Conservation (phyloP, 2,888 invertebrate genomes). For the Amblyteles armatorius region DNA sequence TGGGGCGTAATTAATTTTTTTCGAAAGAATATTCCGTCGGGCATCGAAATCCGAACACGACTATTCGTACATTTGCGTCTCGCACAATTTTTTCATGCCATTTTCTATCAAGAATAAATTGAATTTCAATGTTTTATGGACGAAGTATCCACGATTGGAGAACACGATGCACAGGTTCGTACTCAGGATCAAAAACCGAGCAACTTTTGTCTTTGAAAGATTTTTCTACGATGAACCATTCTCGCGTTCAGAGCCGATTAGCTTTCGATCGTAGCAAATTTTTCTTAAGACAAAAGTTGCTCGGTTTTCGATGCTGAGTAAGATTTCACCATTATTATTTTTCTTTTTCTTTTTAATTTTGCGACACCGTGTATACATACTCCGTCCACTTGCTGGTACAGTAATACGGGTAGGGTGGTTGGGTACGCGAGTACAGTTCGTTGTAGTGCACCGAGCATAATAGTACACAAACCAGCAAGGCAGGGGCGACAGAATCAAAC, state of each 20-base stretch:
- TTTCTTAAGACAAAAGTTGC: neutral
- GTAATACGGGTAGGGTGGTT: conserved; percentile 10
- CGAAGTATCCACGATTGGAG: neutral
- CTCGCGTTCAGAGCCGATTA: neutral
- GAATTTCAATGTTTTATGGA: too few relatives aligned
- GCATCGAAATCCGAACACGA: too few relatives aligned
- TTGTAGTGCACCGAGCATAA: conserved; percentile 4
- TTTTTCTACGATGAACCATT: neutral
- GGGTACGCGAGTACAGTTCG: neutral
- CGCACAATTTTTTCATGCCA: neutral
- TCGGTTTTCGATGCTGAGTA: neutral
- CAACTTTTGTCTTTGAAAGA: neutral
- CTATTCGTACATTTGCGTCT: too few relatives aligned
- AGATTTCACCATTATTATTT: neutral
- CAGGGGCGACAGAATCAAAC: conserved; percentile 40
- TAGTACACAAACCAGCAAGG: conserved; percentile 44
- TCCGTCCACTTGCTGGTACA: neutral
- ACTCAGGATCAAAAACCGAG: neutral
- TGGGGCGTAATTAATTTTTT: too few relatives aligned
- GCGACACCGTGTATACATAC: neutral
- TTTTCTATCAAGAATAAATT: too few relatives aligned
- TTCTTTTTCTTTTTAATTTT: neutral
- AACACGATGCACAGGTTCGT: neutral
- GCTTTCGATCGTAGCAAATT: neutral
- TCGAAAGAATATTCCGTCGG: too few relatives aligned